phyloP scores from a whole-genome alignment of 1,140 invertebrate genomes.

The Drosophila nikananu region DNA sequence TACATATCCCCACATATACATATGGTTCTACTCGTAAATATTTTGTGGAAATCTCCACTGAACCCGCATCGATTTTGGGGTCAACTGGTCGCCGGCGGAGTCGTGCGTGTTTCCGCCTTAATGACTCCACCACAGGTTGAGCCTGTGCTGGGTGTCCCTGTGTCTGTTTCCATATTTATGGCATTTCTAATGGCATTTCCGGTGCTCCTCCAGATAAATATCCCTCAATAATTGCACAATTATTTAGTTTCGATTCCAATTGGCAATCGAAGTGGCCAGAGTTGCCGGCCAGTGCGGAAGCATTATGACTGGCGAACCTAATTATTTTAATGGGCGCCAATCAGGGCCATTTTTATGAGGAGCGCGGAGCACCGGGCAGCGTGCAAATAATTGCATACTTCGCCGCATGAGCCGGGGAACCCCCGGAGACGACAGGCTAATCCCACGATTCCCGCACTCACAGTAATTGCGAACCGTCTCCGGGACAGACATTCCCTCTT shows the following conservation, averaged over 20 bases:
- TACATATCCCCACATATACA: conserved; percentile 6
- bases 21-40: neutral
- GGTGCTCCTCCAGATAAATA: conserved; percentile 28
- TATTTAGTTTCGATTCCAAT: conserved; percentile 48
- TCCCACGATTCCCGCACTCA: conserved; percentile 55
- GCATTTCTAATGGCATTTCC: conserved; percentile 35
- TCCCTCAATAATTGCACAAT: conserved; percentile 66
- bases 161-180: conserved; percentile 27
- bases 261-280: conserved; percentile 21
- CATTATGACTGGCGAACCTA: conserved; percentile 36
- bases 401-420: conserved; percentile 31
- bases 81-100: conserved; percentile 10
- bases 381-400: conserved; percentile 77
- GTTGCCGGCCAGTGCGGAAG: neutral
- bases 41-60: neutral
- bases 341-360: conserved; percentile 58
- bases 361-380: conserved; percentile 13
- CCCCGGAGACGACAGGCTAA: neutral
- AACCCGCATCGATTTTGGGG: conserved; percentile 26
- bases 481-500: neutral
- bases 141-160: neutral
- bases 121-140: conserved; percentile 4
- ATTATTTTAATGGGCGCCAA: conserved; percentile 78
- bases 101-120: conserved; percentile 14
- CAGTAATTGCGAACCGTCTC: conserved; percentile 55